Base-by-base conservation (phyloP, 2,888 invertebrate species). In the Amblyteles armatorius region DNA sequence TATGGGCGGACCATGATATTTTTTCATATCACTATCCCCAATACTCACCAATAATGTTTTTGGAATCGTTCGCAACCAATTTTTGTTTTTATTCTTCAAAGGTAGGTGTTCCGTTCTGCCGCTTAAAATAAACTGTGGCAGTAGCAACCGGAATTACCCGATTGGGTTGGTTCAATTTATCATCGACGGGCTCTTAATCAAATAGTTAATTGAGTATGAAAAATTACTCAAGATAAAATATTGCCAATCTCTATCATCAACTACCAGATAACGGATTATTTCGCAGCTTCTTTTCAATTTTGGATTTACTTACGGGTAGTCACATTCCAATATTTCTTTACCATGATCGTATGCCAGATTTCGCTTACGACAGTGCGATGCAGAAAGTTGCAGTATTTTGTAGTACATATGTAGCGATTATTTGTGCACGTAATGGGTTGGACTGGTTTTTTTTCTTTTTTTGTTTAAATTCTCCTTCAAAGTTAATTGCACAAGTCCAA, bases 401-500 rank as follows among this genome's bases (percentile, higher is more conserved):
- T 63, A 11, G 16, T n/a, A 33, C 33, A 63, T 16, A 16, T 33
- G 29, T 16, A 29, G 16, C n/a, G 13, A 63, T 63, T 29, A n/a
- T 19, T 19, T 16, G 7, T 63, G 33, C 16, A 29, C 60, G 29
- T 33, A 63, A 63, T 16, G 60, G 60, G 60, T 33, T 33, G 60
- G 7, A 33, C 26, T 63, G 16, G n/a, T 63, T 29, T 33, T 60
- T 26, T 33, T n/a, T 29, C 11, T 1, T 1, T 7, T 36, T 36
- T 36, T 40, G 0, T 7, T 36, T 36, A 2, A 9, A n/a, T 16
- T 60, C 60, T 29, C 60, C 16, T 29, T 16, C 60, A 16, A 60
- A 60, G 57, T 22, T 60, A 71, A 80, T 77, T 57, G 65, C 72
- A 26, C 55, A 68, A 77, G 60, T 44, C 40, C 40, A 67, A 81